phyloP scores from a whole-genome alignment of 2,888 invertebrate genomes.

The Mellilla xanthometata region DNA sequence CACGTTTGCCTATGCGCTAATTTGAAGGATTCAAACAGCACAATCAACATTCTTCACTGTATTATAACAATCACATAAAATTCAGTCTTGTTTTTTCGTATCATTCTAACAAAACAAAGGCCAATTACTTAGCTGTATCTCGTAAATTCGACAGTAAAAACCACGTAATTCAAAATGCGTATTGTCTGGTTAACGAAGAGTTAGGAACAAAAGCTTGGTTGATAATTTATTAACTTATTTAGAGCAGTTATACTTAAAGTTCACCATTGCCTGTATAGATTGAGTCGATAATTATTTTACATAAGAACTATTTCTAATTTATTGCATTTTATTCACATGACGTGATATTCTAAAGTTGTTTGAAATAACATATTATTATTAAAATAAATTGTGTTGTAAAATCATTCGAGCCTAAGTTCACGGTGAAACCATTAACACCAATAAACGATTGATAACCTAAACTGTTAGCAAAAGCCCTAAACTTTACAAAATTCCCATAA shows the following conservation, averaged over 20 bases:
- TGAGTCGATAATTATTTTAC: too few species aligned
- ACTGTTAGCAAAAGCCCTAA: slow-evolving; percentile 42
- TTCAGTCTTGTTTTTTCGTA: slow-evolving; percentile 23
- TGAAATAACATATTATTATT: too few species aligned
- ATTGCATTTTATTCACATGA: too few species aligned
- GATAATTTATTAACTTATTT: too few species aligned
- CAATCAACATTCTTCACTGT: slow-evolving; percentile 34
- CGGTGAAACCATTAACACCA: slow-evolving; percentile 55
- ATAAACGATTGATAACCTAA: slow-evolving; percentile 60
- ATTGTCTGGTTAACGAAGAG: slow-evolving; percentile 7
- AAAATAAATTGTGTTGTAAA: too few species aligned
- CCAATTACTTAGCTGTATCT: slow-evolving; percentile 26
- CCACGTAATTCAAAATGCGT: slow-evolving; percentile 16
- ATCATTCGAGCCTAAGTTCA: too few species aligned
- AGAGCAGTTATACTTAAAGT: too few species aligned
- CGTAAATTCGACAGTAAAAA: slow-evolving; percentile 24
- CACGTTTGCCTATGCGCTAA: slow-evolving; percentile 31
- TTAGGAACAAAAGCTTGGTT: not conserved
- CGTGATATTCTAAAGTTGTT: too few species aligned
- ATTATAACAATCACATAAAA: slow-evolving; percentile 32
- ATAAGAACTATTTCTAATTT: too few species aligned
- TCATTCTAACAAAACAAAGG: slow-evolving; percentile 28
- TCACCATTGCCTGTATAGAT: too few species aligned
- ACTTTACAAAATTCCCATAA: slow-evolving; percentile 55
- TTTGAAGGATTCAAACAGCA: slow-evolving; percentile 36